Base-by-base conservation (phyloP, 2,888 invertebrate genomes). In the Harmothoe impar region DNA sequence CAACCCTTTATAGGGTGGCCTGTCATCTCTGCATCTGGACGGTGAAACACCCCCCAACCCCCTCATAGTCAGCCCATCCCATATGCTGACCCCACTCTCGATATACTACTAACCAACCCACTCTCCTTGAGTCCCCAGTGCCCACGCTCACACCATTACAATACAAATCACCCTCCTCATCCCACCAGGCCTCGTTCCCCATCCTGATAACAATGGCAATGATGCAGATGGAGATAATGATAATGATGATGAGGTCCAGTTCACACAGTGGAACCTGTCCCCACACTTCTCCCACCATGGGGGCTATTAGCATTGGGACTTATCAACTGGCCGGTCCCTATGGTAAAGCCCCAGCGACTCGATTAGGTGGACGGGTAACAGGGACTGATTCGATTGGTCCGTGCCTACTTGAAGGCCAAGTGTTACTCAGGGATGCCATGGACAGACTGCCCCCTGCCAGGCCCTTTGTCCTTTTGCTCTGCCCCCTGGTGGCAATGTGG, bases 381-480 rank as follows among this genome's bases (percentile, higher is more conserved):
- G 25, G 72, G 29, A 25, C 29, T 72, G 72, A 72, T 72, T 29
- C 3, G 72, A 72, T 72, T 72, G 29, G 29, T 29, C 72, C 72
- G 29, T n/a, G 72, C n/a, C 20, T 7, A 25, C 0, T 29, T 29
- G 25, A 3, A 72, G 72, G 72, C 25, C 15, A 29, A 72, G 29
- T 15, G 31, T n/a, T 72, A 15, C 72, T 7, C 72, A n/a, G 12
- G 29, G n/a, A 7, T 7, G 72, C 25, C 72, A 72, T 25, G 62
- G 1, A 5, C 25, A 29, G 72, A 3, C 29, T 72, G 29, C 72
- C 72, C 72, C 5, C 72, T n/a, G 62, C 72, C 29, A 23, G 15
- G 72, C 72, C 43, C 72, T 29, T 62, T 62, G 62, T 62, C 62
- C 62, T 62, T n/a, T n/a, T n/a, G n/a, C 62, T 43, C 62, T 62